Evolutionary conservation across 2,888 invertebrate species (phyloP), one percentile per base, ranked within the genome.

Genomic region (Orthosia cruda): DNA sequence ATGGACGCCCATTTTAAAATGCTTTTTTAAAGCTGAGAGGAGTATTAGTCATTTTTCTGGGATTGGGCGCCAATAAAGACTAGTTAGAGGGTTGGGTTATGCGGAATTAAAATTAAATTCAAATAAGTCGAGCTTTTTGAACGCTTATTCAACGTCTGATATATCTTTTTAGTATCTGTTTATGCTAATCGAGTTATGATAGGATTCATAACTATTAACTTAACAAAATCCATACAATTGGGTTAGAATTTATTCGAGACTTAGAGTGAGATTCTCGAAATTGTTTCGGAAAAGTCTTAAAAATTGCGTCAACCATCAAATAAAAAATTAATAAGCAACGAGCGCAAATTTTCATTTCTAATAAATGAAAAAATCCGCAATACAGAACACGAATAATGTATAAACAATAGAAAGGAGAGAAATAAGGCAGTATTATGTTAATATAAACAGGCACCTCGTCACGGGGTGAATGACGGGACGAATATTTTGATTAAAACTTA

Each of bases 401-500:
- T 89, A 89, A 89, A 90, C 89, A 89, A 89, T 88, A 83, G 74
- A 67, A 80, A 54, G 71, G 81, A 71, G 59, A 77, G 87, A 88
- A 89, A 91, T 90, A 90, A 88, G 88, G 86, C 83, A 77, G 87
- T 86, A 91, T 92, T 91, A 91, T 91, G 91, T 84, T 89, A 92
- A 92, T 91, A 91, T 87, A 90, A 88, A 87, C 89, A 88, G 85
- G 82, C 84, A 86, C 85, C 88, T 87, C 87, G 86, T 90, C 89
- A 90, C 88, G 85, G 85, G 81, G 68, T 77, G 83, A 83, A 82
- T 84, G 86, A 83, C 82, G 86, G 84, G 87, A 80, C 87, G 89
- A 90, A 91, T 92, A 92, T 93, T 93, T 93, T 93, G 90, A 93
- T 93, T 93, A 93, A 92, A 93, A 92, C 91, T 92, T 93, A 91